These are phyloP conservation scores for Troides oblongomaculatus DNA, from an alignment of 2,888 invertebrate genomes.

Conservation along the genomic window DNA sequence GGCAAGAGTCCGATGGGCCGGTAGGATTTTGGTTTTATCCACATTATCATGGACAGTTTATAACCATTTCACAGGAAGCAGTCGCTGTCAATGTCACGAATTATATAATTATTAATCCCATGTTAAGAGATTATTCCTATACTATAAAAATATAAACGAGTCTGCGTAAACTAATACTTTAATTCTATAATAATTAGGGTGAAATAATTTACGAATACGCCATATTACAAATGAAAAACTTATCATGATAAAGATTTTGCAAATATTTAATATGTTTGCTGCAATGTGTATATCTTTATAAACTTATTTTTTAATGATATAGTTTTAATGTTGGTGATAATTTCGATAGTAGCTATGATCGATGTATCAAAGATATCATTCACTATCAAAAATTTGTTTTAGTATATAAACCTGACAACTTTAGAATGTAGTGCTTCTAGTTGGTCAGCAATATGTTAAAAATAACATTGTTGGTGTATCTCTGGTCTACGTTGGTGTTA, in stretches of 20 bases:
- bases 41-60: no score
- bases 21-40: no score
- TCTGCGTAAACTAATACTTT: not conserved
- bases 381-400: slow-evolving; percentile 17
- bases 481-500: slow-evolving; percentile 35
- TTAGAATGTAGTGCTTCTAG: not conserved
- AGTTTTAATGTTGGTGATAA: slow-evolving; percentile 17
- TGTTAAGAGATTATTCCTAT: not conserved
- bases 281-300: not conserved
- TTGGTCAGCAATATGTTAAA: slow-evolving; percentile 35
- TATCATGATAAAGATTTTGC: not conserved
- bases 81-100: no score
- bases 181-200: not conserved
- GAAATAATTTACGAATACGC: not conserved
- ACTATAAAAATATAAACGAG: not conserved
- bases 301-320: slow-evolving; percentile 3
- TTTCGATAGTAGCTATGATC: slow-evolving; percentile 13
- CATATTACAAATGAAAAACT: not conserved
- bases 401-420: slow-evolving; percentile 19
- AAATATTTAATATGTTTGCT: not conserved
- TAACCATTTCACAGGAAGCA: no score
- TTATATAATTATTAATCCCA: not conserved
- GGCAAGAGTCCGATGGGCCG: no score
- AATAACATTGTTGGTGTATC: slow-evolving; percentile 32
- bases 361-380: slow-evolving; percentile 17